Conservation (phyloP, 1,140 invertebrate species). For the Euwallacea similis region DNA sequence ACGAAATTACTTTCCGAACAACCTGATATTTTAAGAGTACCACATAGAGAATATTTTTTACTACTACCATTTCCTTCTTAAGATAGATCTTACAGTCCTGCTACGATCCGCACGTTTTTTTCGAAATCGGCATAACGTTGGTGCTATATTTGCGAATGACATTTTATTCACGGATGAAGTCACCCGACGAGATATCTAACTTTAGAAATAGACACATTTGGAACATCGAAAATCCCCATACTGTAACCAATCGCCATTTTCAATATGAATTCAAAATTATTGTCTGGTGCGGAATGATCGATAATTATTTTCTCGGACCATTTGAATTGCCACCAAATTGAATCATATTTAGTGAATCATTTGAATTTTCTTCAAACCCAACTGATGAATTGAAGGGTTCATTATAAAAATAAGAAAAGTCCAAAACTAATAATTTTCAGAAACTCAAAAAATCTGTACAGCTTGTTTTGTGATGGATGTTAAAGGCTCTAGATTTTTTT, state of each 20-base stretch:
- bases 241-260: neutral
- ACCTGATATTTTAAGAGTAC: neutral
- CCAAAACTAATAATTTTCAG: too few relatives aligned
- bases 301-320: neutral
- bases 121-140: neutral
- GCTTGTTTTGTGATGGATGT: too few relatives aligned
- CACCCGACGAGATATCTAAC: neutral
- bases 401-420: too few relatives aligned
- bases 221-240: conserved; percentile 3
- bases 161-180: conserved; percentile 4
- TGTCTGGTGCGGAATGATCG: neutral
- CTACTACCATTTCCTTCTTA: neutral
- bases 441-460: too few relatives aligned
- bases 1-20: too few relatives aligned
- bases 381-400: too few relatives aligned
- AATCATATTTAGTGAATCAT: neutral
- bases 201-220: neutral
- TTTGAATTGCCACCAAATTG: neutral
- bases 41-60: neutral
- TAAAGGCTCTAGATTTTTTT: too few relatives aligned
- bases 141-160: neutral
- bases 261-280: conserved; percentile 9
- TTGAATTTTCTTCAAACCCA: too few relatives aligned
- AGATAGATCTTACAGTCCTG: neutral
- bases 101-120: neutral